phyloP scores from a whole-genome alignment of 2,113 vertebrate genomes.

The Varanus salvator region DNA sequence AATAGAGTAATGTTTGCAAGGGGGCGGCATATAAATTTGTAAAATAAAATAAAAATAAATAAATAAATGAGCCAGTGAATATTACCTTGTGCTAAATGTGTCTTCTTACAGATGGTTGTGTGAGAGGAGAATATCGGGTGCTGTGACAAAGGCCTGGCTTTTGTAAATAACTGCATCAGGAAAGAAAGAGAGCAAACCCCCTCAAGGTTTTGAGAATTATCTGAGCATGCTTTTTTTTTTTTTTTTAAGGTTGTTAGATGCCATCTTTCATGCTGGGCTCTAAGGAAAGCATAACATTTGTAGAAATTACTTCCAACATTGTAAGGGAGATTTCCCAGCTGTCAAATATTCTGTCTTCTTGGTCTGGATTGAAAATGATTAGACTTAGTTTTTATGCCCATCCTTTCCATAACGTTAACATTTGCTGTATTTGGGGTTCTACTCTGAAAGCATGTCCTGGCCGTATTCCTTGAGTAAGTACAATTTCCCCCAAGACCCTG shows the following conservation, averaged over 20 bases:
- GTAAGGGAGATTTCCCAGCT: conserved; percentile 38
- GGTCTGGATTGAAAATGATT: conserved; percentile 42
- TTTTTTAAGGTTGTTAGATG: conserved; percentile 51
- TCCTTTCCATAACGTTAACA: background rate
- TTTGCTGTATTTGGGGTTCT: background rate
- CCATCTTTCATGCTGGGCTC: conserved; percentile 4
- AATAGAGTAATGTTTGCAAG: background rate
- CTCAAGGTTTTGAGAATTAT: conserved; percentile 49
- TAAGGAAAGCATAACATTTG: conserved; percentile 49
- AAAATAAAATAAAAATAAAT: no score
- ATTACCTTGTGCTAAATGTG: no score
- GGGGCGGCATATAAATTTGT: no score
- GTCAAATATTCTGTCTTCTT: background rate
- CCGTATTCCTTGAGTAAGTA: conserved; percentile 2
- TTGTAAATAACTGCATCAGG: conserved; percentile 54
- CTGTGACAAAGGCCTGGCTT: conserved; percentile 33
- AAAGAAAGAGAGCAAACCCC: conserved; percentile 71
- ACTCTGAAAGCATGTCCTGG: conserved; percentile 32
- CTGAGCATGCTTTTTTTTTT: conserved; percentile 52
- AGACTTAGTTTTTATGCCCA: conserved; percentile 27
- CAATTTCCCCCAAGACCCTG: background rate
- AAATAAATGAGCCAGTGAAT: no score
- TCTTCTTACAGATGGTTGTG: background rate
- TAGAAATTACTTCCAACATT: conserved; percentile 7
- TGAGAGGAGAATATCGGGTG: background rate